phyloP scores from a whole-genome alignment of 2,888 invertebrate genomes.

The Apodemia duryi region DNA sequence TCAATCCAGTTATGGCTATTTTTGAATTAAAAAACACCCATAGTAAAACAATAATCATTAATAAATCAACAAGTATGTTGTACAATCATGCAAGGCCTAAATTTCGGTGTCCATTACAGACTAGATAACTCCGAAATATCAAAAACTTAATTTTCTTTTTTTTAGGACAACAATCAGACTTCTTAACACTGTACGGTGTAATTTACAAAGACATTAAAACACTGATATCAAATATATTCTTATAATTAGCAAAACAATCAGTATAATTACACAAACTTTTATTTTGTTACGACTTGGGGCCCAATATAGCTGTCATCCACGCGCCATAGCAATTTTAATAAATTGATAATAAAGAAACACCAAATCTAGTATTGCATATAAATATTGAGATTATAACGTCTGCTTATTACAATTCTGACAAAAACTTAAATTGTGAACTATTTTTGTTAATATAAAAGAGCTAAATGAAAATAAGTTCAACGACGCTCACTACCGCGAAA shows the following conservation, averaged over 20 bases:
- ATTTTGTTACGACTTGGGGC: constrained; percentile 62
- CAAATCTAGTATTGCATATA: constrained; percentile 27
- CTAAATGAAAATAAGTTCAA: constrained; percentile 56
- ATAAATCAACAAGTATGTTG: constrained; percentile 16
- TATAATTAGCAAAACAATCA: constrained; percentile 47
- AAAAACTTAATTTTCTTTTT: constrained; percentile 71
- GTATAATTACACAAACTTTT: constrained; percentile 52
- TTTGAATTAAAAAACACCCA: constrained; percentile 26
- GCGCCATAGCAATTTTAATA: constrained; percentile 61
- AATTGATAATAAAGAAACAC: constrained; percentile 33
- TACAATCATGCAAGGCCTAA: constrained; percentile 42
- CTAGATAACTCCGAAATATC: constrained; percentile 39
- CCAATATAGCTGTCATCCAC: constrained; percentile 56
- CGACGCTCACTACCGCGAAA: constrained; percentile 64
- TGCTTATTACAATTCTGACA: constrained; percentile 35
- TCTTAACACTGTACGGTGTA: constrained; percentile 26
- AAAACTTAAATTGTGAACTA: constrained; percentile 36
- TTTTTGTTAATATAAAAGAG: constrained; percentile 36
- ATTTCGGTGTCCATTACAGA: constrained; percentile 44
- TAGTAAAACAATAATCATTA: constrained; percentile 22
- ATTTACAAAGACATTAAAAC: constrained; percentile 35
- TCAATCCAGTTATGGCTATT: not conserved
- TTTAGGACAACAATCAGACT: constrained; percentile 37
- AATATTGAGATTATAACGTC: constrained; percentile 26
- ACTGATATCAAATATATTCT: constrained; percentile 38